Percentiles rank a stretch among this genome's conserved stretches.
phyloP scores from a whole-genome alignment of 2,797 vertebrate genomes.

The Megaceryle alcyon region DNA sequence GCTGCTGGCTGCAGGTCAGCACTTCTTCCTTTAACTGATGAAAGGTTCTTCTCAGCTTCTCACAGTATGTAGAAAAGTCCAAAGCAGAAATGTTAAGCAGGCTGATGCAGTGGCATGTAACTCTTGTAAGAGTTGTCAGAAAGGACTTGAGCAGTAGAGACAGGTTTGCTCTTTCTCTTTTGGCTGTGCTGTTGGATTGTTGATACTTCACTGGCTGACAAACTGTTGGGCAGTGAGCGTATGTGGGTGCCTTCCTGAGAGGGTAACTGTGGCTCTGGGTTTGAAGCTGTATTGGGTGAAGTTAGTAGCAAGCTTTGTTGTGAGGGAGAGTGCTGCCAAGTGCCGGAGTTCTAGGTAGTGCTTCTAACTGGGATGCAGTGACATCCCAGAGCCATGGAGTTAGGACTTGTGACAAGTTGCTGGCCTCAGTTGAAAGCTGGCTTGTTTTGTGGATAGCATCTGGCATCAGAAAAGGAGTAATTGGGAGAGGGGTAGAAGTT shows the following conservation, averaged over 20 bases:
- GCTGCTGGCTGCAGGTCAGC: not conserved
- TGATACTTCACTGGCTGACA: not conserved
- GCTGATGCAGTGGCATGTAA: not conserved
- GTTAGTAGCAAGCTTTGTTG: not conserved
- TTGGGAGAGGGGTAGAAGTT: not conserved
- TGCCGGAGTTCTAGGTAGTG: not conserved
- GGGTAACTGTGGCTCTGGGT: not conserved
- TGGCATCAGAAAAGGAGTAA: not conserved
- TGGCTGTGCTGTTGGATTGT: not conserved
- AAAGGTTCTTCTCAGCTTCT: not conserved
- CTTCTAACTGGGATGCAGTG: not conserved
- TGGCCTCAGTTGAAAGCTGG: not conserved
- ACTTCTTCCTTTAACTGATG: not conserved
- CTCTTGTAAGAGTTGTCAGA: not conserved
- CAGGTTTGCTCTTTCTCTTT: not conserved
- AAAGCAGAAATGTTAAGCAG: not conserved
- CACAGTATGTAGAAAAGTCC: not conserved
- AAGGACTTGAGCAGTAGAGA: not conserved
- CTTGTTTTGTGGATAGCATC: not conserved
- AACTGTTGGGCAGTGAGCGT: not conserved
- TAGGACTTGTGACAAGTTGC: not conserved
- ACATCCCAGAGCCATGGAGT: not conserved
- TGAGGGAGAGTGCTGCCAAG: not conserved
- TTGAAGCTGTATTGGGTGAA: not conserved
- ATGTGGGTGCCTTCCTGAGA: not conserved